A percentile compares a stretch with the other conserved stretches of the same genome.
These are phyloP conservation scores for Drosophila engyochracea DNA, from an alignment of 2,888 invertebrate species.

Conservation along the genomic window DNA sequence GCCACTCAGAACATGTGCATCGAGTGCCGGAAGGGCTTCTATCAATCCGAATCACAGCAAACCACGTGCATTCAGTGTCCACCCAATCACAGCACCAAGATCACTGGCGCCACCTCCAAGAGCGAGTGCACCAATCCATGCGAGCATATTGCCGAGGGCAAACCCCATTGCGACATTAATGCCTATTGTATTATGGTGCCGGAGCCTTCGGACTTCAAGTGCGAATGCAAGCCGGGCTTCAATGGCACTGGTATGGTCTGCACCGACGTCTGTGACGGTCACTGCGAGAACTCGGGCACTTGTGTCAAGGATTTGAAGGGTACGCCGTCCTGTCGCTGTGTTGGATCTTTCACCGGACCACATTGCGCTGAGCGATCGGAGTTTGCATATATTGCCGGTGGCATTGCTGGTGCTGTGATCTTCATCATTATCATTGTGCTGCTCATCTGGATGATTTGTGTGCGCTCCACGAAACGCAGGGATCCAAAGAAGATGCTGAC, in stretches of 20 bases:
- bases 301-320: slow-evolving; percentile 94
- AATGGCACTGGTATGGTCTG: slow-evolving; percentile 94
- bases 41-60: slow-evolving; percentile 95
- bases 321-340: slow-evolving; percentile 94
- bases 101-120: slow-evolving; percentile 91
- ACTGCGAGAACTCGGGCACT: slow-evolving; percentile 95
- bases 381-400: slow-evolving; percentile 97
- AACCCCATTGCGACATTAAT: slow-evolving; percentile 94
- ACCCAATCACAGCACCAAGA: slow-evolving; percentile 95
- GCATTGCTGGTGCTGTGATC: slow-evolving; percentile 97
- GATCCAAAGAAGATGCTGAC: slow-evolving; percentile 96
- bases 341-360: slow-evolving; percentile 96
- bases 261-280: slow-evolving; percentile 92
- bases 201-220: slow-evolving; percentile 94
- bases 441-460: slow-evolving; percentile 99
- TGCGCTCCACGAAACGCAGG: slow-evolving; percentile 93
- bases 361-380: slow-evolving; percentile 96
- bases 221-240: slow-evolving; percentile 97
- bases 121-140: slow-evolving; percentile 96
- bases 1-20: slow-evolving; percentile 94
- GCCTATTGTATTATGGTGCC: slow-evolving; percentile 94
- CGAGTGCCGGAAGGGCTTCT: slow-evolving; percentile 95
- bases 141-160: slow-evolving; percentile 90
- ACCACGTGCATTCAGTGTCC: slow-evolving; percentile 94
- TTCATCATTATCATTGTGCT: slow-evolving; percentile 96